Evolutionary conservation across 2,888 invertebrate species (phyloP).

Genomic region (Penaeus monodon): DNA sequence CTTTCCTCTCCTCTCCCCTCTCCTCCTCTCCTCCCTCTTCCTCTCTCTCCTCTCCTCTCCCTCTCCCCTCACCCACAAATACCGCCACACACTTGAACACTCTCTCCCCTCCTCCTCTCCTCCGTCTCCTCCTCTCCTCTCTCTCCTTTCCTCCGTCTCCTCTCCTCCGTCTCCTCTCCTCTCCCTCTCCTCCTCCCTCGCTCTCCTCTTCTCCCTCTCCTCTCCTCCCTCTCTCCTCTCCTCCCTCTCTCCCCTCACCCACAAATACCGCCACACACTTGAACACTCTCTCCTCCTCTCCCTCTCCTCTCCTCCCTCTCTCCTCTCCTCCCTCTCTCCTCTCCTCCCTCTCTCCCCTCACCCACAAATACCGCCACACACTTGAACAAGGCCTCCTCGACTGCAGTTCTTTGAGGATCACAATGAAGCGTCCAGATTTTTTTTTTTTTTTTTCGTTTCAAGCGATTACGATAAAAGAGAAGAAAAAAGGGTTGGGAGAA

Average conservation of each 20-base stretch:
- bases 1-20: too few relatives aligned
- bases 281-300: too few relatives aligned
- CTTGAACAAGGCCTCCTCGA: background rate
- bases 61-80: too few relatives aligned
- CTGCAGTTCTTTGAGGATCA: background rate
- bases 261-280: too few relatives aligned
- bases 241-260: too few relatives aligned
- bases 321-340: background rate
- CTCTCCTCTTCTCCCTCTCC: background rate
- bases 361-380: background rate
- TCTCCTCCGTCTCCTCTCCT: background rate
- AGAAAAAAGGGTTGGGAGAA: background rate
- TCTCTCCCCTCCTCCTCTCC: background rate
- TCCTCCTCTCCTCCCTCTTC: background rate
- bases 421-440: too few relatives aligned
- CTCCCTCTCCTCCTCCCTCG: background rate
- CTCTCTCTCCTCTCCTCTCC: background rate
- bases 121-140: background rate
- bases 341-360: background rate
- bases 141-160: background rate
- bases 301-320: too few relatives aligned
- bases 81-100: too few relatives aligned
- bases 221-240: too few relatives aligned
- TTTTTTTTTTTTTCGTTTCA: background rate
- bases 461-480: background rate